A percentile compares a stretch with the other conserved stretches of the same genome.
phyloP scores from a whole-genome alignment of 2,888 invertebrate genomes.

The Taphrorychus bicolor region DNA sequence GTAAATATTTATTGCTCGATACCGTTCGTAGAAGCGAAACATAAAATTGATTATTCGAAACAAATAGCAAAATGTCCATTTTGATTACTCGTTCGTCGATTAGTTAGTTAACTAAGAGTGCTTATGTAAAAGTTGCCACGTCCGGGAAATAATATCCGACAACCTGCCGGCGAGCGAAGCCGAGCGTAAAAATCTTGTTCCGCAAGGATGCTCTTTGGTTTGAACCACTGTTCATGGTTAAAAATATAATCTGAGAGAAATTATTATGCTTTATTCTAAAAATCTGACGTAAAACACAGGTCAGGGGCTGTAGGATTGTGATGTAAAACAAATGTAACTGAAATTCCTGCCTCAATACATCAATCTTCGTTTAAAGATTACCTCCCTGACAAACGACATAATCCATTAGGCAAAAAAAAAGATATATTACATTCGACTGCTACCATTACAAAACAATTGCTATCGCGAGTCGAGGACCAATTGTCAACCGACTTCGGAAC shows the following conservation, averaged over 20 bases:
- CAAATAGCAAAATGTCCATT: background rate
- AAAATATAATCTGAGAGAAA: too few relatives aligned
- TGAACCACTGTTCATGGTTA: too few relatives aligned
- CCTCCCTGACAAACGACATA: background rate
- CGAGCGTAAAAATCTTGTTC: background rate
- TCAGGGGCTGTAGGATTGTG: too few relatives aligned
- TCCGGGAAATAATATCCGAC: background rate
- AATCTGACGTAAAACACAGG: too few relatives aligned
- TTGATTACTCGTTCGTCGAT: background rate
- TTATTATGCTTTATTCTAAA: too few relatives aligned
- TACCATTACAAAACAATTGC: background rate
- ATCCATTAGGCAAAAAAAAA: background rate
- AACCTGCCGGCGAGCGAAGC: background rate
- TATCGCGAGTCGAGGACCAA: background rate
- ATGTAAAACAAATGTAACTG: too few relatives aligned
- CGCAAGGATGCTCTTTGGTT: constrained; percentile 5
- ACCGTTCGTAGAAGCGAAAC: background rate
- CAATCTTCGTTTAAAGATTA: background rate
- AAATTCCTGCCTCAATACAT: too few relatives aligned
- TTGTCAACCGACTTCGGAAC: constrained; percentile 1
- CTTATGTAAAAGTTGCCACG: background rate
- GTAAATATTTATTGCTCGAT: too few relatives aligned
- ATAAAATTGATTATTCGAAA: background rate
- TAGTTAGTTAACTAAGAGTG: background rate
- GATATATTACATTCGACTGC: background rate